Percentiles rank a stretch among this genome's conserved stretches.
These are phyloP conservation scores for Apotomis capreana DNA, from an alignment of 2,888 invertebrate genomes.

Conservation along the genomic window DNA sequence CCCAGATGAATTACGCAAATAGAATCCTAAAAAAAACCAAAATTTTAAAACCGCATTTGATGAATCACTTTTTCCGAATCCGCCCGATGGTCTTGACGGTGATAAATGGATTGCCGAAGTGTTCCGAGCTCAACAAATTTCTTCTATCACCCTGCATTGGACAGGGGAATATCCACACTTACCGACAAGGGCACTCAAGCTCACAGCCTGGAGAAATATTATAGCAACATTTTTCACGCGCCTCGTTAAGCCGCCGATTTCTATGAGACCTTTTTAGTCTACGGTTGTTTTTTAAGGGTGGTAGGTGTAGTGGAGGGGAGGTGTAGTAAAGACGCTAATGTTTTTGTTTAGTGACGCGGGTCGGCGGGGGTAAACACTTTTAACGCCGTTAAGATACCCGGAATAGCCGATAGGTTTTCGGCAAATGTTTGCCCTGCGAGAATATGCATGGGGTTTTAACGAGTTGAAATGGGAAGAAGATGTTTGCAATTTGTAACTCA, in stretches of 20 bases:
- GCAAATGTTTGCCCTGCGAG: slow-evolving; percentile 24
- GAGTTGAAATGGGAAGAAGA: slow-evolving; percentile 10
- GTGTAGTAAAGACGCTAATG: slow-evolving; percentile 42
- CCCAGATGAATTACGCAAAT: slow-evolving; percentile 29
- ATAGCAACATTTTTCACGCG: background rate
- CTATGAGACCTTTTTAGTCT: slow-evolving; percentile 19
- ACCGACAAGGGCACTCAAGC: slow-evolving; percentile 21
- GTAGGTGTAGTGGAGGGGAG: slow-evolving; percentile 11
- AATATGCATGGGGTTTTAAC: slow-evolving; percentile 32
- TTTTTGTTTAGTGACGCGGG: slow-evolving; percentile 44
- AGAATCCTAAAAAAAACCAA: slow-evolving; percentile 31
- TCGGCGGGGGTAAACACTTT: slow-evolving; percentile 43
- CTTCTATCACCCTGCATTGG: slow-evolving; percentile 43
- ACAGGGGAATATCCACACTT: slow-evolving; percentile 33
- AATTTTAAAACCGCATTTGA: slow-evolving; percentile 42
- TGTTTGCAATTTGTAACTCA: slow-evolving; percentile 14
- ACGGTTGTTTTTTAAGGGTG: slow-evolving; percentile 18
- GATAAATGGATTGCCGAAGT: slow-evolving; percentile 43
- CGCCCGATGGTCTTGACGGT: slow-evolving; percentile 39
- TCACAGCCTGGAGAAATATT: slow-evolving; percentile 21
- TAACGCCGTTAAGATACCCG: slow-evolving; percentile 38
- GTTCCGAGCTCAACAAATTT: slow-evolving; percentile 44
- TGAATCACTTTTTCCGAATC: slow-evolving; percentile 43
- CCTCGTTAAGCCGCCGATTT: background rate
- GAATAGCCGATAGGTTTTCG: slow-evolving; percentile 29